A percentile compares a stretch with the other conserved stretches of the same genome.
phyloP scores from a whole-genome alignment of 2,113 vertebrate species.

The Takifugu bimaculatus region DNA sequence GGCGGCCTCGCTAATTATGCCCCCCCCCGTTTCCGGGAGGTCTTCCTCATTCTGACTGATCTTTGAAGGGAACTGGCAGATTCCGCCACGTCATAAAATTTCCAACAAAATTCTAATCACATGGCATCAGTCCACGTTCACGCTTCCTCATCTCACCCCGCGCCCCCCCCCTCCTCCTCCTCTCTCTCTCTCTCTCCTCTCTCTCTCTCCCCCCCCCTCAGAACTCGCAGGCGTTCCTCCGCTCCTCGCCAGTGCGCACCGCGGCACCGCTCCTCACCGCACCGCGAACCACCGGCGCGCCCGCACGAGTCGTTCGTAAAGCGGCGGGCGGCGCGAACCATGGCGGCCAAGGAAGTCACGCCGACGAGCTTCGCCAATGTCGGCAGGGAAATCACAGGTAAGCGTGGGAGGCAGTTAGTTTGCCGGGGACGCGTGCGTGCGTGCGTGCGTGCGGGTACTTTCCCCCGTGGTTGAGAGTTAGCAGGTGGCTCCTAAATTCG shows the following conservation, averaged over 20 bases:
- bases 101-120: neutral
- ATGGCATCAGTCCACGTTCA: no score
- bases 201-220: constrained; percentile 8
- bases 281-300: constrained; percentile 37
- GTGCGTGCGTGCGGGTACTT: neutral
- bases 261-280: constrained; percentile 27
- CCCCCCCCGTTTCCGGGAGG: no score
- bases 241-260: constrained; percentile 59
- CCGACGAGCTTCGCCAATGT: constrained; percentile 62
- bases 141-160: neutral
- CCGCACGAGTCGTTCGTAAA: constrained; percentile 32
- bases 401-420: constrained; percentile 13
- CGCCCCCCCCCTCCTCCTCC: neutral
- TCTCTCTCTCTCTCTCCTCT: constrained; percentile 12
- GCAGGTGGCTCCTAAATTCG: no score
- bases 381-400: constrained; percentile 76
- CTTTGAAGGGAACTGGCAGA: neutral
- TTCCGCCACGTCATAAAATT: no score
- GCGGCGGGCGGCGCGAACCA: constrained; percentile 44
- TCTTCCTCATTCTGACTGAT: neutral
- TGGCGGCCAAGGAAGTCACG: constrained; percentile 71
- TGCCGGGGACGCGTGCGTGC: neutral
- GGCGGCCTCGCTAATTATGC: no score
- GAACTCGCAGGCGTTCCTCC: constrained; percentile 54
- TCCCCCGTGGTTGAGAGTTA: no score